Percentiles rank a stretch among this genome's conserved stretches.
These are phyloP conservation scores for Trissolcus basalis DNA, from an alignment of 1,140 invertebrate genomes.

Conservation along the genomic window DNA sequence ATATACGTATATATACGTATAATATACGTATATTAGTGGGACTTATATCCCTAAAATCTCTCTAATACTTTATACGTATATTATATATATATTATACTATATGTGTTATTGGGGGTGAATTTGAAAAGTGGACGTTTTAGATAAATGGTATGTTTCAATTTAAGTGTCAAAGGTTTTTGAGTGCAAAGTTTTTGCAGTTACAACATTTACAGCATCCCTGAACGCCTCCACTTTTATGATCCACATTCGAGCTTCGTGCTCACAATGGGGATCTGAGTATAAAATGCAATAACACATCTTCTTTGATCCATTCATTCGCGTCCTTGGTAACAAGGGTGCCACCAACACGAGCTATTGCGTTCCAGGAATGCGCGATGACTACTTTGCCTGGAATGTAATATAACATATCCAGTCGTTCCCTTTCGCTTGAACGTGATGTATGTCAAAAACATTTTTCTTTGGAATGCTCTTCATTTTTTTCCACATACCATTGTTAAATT, in stretches of 20 bases:
- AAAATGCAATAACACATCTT: conserved; percentile 73
- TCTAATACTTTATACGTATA: too few relatives aligned
- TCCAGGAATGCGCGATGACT: conserved; percentile 73
- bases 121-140: too few relatives aligned
- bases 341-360: conserved; percentile 68
- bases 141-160: too few relatives aligned
- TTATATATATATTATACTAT: too few relatives aligned
- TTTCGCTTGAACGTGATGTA: conserved; percentile 35
- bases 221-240: conserved; percentile 44
- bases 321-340: conserved; percentile 68
- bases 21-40: too few relatives aligned
- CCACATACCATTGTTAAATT: too few relatives aligned
- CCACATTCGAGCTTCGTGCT: conserved; percentile 16
- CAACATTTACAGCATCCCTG: conserved; percentile 26
- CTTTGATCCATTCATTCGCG: conserved; percentile 62
- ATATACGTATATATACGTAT: too few relatives aligned
- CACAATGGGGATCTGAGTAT: conserved; percentile 60
- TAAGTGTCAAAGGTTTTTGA: too few relatives aligned
- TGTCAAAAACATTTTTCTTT: conserved; percentile 28
- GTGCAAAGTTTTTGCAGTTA: conserved; percentile 34
- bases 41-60: too few relatives aligned
- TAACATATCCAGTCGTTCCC: conserved; percentile 50
- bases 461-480: conserved; percentile 23
- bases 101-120: too few relatives aligned
- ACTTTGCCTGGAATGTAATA: conserved; percentile 71